Evolutionary conservation across 2,113 vertebrate species (phyloP).

Genomic region (Sinocyclocheilus rhinocerous): DNA sequence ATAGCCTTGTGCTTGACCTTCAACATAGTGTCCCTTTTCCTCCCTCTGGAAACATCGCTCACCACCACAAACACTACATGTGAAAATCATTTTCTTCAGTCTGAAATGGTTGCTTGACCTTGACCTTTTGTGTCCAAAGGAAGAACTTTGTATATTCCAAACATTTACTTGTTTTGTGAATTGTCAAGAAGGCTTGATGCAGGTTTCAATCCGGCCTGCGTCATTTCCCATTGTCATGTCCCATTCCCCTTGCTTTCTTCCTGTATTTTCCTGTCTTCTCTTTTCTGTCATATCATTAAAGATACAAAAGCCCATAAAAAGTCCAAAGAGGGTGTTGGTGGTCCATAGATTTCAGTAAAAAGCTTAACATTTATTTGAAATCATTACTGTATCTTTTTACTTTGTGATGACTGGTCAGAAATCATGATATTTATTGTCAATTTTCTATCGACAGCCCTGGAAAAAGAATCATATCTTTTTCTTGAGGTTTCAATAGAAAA

Average conservation of each 20-base stretch:
- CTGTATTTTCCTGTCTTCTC: background rate
- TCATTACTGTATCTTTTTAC: background rate
- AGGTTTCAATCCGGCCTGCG: background rate
- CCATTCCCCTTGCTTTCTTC: background rate
- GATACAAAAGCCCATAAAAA: background rate
- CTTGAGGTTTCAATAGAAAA: background rate
- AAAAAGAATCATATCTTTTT: background rate
- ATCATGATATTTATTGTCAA: background rate
- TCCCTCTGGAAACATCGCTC: slow-evolving; percentile 10
- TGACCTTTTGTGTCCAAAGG: slow-evolving; percentile 14
- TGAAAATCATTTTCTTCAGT: slow-evolving; percentile 6
- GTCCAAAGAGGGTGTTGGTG: background rate
- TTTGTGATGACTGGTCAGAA: background rate
- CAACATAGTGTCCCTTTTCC: background rate
- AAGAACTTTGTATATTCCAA: background rate
- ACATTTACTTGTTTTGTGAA: background rate
- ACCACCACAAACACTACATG: background rate
- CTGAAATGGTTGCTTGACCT: background rate
- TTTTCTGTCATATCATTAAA: background rate
- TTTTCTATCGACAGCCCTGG: background rate
- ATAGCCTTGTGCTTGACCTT: slow-evolving; percentile 2
- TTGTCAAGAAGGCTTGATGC: background rate
- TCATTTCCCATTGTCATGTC: background rate
- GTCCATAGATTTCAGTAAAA: background rate
- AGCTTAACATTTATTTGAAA: background rate